Evolutionary conservation across 2,797 vertebrate genomes (phyloP).

Genomic region (Zalophus californianus): DNA sequence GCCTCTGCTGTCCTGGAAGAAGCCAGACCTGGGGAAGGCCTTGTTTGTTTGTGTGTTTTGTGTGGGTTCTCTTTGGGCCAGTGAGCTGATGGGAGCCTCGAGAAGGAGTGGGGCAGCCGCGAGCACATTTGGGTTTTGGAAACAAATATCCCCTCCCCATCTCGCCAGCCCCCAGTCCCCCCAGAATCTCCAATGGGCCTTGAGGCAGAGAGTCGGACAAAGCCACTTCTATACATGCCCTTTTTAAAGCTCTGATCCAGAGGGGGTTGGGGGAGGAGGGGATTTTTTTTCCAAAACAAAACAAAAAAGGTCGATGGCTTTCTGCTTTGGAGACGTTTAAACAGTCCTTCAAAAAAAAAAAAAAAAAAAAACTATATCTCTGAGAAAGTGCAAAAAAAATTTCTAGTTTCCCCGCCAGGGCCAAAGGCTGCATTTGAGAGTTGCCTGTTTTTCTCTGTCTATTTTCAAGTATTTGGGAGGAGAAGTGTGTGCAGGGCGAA

Average conservation of each 20-base stretch:
- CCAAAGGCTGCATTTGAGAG: constrained; percentile 86
- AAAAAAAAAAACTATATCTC: constrained; percentile 49
- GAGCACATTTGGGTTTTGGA: constrained; percentile 62
- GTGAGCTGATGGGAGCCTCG: background rate
- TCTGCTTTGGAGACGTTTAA: constrained; percentile 87
- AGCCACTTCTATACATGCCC: constrained; percentile 80
- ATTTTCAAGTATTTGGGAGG: constrained; percentile 90
- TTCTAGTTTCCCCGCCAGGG: constrained; percentile 85
- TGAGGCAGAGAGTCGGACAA: constrained; percentile 75
- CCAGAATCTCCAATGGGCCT: constrained; percentile 76
- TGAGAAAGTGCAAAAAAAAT: constrained; percentile 87
- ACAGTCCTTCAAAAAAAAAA: constrained; percentile 80
- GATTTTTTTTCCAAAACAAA: constrained; percentile 75
- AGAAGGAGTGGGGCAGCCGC: background rate
- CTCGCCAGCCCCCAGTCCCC: constrained; percentile 58
- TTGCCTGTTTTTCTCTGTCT: constrained; percentile 86
- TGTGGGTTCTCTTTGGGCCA: background rate
- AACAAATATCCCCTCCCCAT: constrained; percentile 65
- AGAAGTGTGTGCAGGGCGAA: constrained; percentile 94
- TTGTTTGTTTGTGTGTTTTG: constrained; percentile 45
- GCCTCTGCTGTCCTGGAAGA: background rate
- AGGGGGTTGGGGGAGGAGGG: constrained; percentile 67
- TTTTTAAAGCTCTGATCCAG: constrained; percentile 82
- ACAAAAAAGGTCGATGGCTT: constrained; percentile 84
- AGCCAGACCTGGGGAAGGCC: background rate